These are phyloP conservation scores for Phania funesta DNA, from an alignment of 2,888 invertebrate genomes.

Conservation along the genomic window DNA sequence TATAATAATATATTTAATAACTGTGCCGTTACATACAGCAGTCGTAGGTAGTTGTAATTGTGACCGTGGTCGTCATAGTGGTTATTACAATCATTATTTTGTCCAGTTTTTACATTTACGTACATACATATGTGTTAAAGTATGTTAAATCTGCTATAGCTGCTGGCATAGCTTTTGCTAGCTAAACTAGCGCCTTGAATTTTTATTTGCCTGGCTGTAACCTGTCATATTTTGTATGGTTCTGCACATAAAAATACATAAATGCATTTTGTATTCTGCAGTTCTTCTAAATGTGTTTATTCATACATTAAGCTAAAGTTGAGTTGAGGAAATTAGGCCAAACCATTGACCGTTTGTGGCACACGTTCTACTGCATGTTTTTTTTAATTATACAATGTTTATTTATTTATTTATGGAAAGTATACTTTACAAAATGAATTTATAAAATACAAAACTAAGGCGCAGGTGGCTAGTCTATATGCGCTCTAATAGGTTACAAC, in stretches of 20 bases:
- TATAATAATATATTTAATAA: conserved; percentile 32
- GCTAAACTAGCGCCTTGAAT: neutral
- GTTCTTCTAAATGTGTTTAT: neutral
- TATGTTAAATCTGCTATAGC: conserved; percentile 45
- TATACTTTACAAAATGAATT: conserved; percentile 11
- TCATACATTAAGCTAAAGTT: conserved; percentile 12
- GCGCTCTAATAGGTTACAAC: too few relatives aligned
- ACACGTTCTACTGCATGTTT: conserved; percentile 5
- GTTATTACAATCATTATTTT: conserved; percentile 19
- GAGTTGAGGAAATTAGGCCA: conserved; percentile 65
- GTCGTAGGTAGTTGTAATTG: conserved; percentile 28
- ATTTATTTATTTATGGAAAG: conserved; percentile 52
- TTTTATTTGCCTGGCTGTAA: conserved; percentile 10
- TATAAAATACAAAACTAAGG: too few relatives aligned
- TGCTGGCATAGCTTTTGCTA: conserved; percentile 49
- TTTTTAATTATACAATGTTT: conserved; percentile 10
- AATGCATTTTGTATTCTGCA: conserved; percentile 1
- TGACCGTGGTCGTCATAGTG: conserved; percentile 25
- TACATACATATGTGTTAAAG: conserved; percentile 28
- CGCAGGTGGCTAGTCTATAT: too few relatives aligned
- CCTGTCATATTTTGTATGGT: conserved; percentile 4
- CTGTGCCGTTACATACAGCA: too few relatives aligned
- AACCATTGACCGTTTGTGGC: conserved; percentile 53
- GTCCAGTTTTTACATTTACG: neutral
- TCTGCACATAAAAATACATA: neutral